phyloP scores from a whole-genome alignment of 1,140 invertebrate genomes.

The Zaprionus kolodkinae region DNA sequence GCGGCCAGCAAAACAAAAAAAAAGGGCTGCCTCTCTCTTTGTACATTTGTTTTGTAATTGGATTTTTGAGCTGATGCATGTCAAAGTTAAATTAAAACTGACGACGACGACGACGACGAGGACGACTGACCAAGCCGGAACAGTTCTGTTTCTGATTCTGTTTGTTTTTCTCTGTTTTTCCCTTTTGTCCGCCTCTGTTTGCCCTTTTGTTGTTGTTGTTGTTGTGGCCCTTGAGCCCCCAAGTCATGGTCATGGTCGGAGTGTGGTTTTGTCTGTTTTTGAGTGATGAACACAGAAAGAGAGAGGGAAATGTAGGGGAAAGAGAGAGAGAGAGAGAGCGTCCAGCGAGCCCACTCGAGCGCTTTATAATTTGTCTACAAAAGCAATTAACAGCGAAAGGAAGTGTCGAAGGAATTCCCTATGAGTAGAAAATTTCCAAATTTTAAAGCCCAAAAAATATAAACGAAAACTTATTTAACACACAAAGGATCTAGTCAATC shows the following conservation, averaged over 20 bases:
- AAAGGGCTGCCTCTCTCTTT: slow-evolving; percentile 56
- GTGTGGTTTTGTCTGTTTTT: slow-evolving; percentile 79
- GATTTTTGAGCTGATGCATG: slow-evolving; percentile 83
- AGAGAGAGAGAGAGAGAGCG: background rate
- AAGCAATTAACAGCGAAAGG: slow-evolving; percentile 72
- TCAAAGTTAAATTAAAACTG: slow-evolving; percentile 83
- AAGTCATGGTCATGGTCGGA: slow-evolving; percentile 64
- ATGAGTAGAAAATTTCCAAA: background rate
- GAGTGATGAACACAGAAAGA: slow-evolving; percentile 52
- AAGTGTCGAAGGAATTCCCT: slow-evolving; percentile 15
- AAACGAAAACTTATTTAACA: background rate
- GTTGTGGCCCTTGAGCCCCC: slow-evolving; percentile 31
- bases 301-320: background rate
- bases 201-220: slow-evolving; percentile 18
- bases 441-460: slow-evolving; percentile 9
- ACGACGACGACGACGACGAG: slow-evolving; percentile 38
- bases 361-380: slow-evolving; percentile 80
- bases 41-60: slow-evolving; percentile 82
- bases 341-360: slow-evolving; percentile 40
- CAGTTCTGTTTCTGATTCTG: slow-evolving; percentile 16
- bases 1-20: no score
- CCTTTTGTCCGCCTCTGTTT: slow-evolving; percentile 5
- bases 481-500: background rate
- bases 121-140: slow-evolving; percentile 44
- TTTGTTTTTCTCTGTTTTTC: slow-evolving; percentile 31